Percentiles rank a stretch among this genome's conserved stretches.
These are phyloP conservation scores for Chrysemys picta DNA, from an alignment of 2,113 vertebrate genomes.

Conservation along the genomic window DNA sequence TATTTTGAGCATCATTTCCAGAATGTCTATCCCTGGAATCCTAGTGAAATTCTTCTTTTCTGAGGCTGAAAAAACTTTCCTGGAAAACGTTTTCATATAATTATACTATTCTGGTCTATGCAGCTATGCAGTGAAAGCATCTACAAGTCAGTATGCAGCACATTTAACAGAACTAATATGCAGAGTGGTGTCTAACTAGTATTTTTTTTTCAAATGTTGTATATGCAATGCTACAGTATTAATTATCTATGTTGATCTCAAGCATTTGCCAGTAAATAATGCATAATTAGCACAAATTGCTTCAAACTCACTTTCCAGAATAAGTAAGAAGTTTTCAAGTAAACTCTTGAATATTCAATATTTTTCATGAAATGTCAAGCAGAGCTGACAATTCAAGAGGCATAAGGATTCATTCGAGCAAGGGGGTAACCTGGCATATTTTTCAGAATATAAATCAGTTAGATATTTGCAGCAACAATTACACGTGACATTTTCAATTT, in stretches of 20 bases:
- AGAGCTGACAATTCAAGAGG: not conserved
- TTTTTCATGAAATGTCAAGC: slow-evolving; percentile 30
- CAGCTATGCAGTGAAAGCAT: not conserved
- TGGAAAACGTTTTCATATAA: not conserved
- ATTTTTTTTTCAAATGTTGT: not conserved
- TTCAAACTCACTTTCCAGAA: slow-evolving; percentile 40
- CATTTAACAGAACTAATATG: not conserved
- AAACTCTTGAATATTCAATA: slow-evolving; percentile 38
- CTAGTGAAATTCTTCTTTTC: not conserved
- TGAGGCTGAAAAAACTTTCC: not conserved
- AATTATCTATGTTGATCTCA: slow-evolving; percentile 43
- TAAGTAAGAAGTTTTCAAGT: slow-evolving; percentile 25
- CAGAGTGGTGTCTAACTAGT: not conserved
- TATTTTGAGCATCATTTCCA: not conserved
- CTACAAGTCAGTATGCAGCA: not conserved
- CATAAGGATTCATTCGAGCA: not conserved
- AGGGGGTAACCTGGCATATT: not conserved
- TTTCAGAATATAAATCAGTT: not conserved
- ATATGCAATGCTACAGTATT: not conserved
- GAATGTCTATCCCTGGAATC: not conserved
- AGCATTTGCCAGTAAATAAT: slow-evolving; percentile 33
- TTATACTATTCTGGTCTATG: not conserved
- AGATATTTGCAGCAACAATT: not conserved
- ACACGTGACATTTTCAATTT: not conserved
- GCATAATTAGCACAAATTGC: slow-evolving; percentile 26